These are phyloP conservation scores for Sycobia sp. DNA, from an alignment of 1,140 invertebrate species.

Conservation along the genomic window DNA sequence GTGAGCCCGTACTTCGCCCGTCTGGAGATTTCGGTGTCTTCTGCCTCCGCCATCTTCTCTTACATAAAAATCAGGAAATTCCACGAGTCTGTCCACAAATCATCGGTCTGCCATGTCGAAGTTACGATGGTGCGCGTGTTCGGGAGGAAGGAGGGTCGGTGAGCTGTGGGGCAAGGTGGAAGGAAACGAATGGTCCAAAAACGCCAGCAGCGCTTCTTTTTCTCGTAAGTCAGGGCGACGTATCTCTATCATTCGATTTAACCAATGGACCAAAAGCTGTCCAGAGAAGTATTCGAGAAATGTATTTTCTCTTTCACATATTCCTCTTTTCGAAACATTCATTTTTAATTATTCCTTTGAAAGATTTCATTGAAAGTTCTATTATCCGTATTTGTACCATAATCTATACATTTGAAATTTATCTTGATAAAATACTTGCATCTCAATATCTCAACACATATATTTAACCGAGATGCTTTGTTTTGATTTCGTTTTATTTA, in stretches of 20 bases:
- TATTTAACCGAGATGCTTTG: no score
- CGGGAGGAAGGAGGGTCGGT: slow-evolving; percentile 35
- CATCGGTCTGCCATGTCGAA: slow-evolving; percentile 52
- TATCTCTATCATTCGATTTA: slow-evolving; percentile 58
- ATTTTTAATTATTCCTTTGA: no score
- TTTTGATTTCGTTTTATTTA: no score
- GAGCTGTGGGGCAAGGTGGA: slow-evolving; percentile 14
- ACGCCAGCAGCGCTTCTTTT: slow-evolving; percentile 13
- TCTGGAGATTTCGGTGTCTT: slow-evolving; percentile 21
- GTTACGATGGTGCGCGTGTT: no score
- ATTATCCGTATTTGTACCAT: no score
- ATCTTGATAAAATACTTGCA: no score
- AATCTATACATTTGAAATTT: no score
- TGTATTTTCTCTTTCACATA: no score
- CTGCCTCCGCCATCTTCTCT: slow-evolving; percentile 34
- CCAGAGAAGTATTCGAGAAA: no score
- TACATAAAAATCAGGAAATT: slow-evolving; percentile 59
- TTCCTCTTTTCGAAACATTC: no score
- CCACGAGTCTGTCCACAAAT: slow-evolving; percentile 52
- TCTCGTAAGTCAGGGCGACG: slow-evolving; percentile 44
- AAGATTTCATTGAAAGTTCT: no score
- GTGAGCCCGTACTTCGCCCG: slow-evolving; percentile 44
- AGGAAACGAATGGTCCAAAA: slow-evolving; percentile 42
- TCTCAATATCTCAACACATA: no score
- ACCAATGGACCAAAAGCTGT: slow-evolving; percentile 59